Evolutionary conservation across 2,113 vertebrate species (phyloP).

Genomic region (Calidris pygmaea): DNA sequence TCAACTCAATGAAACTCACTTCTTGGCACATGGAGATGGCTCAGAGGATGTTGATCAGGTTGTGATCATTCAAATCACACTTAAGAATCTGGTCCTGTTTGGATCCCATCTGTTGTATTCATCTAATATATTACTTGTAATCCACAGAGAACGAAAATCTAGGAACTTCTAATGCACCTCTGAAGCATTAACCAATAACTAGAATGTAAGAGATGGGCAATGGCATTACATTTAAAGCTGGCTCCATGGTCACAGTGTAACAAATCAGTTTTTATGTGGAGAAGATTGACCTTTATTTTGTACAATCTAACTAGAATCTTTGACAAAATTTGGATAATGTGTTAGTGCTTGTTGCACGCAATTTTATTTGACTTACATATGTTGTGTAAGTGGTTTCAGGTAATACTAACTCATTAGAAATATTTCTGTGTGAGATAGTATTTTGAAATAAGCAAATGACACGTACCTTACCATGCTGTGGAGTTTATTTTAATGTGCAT

Average conservation of each 20-base stretch:
- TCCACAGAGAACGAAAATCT: constrained; percentile 44
- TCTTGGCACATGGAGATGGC: neutral
- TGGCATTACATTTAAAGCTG: constrained; percentile 36
- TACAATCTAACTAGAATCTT: neutral
- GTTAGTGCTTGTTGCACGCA: constrained; percentile 11
- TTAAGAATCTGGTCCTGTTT: neutral
- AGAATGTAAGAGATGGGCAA: constrained; percentile 14
- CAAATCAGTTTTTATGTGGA: constrained; percentile 57
- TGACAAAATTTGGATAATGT: constrained; percentile 46
- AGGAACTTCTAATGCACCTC: constrained; percentile 23
- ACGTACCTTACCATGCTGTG: neutral
- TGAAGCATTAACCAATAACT: constrained; percentile 58
- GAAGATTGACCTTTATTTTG: neutral
- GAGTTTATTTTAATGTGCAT: constrained; percentile 14
- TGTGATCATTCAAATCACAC: neutral
- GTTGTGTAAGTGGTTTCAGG: neutral
- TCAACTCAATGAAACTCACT: neutral
- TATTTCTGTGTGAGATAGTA: neutral
- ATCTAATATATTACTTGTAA: neutral
- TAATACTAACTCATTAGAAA: neutral
- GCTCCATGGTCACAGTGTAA: neutral
- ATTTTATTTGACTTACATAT: constrained; percentile 26
- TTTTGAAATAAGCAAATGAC: constrained; percentile 38
- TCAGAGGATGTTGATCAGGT: neutral
- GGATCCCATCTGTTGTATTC: neutral